Evolutionary conservation across 2,113 vertebrate genomes (phyloP).

Genomic region (Prunella fulvescens): DNA sequence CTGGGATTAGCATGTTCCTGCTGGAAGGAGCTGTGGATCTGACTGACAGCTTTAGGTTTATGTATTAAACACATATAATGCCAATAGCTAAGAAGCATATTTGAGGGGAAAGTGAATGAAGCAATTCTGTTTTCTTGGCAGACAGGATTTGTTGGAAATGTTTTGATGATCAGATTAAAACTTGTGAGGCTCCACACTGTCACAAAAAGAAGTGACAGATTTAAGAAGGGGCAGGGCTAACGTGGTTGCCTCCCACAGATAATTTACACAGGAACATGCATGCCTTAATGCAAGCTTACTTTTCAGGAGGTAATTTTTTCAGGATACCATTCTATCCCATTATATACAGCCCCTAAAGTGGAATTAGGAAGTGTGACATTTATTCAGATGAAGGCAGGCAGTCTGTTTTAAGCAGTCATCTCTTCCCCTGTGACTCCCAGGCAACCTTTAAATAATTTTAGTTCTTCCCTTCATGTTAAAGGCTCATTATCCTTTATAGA

Average conservation of each 20-base stretch:
- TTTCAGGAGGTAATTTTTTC: neutral
- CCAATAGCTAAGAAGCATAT: neutral
- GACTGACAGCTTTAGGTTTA: neutral
- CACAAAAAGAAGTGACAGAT: neutral
- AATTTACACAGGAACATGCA: neutral
- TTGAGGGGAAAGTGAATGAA: neutral
- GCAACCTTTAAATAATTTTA: slow-evolving; percentile 53
- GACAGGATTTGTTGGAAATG: neutral
- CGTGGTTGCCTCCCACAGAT: neutral
- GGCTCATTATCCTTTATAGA: slow-evolving; percentile 35
- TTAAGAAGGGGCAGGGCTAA: neutral
- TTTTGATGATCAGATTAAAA: slow-evolving; percentile 14
- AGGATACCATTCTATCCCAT: neutral
- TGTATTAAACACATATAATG: neutral
- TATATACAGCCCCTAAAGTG: slow-evolving; percentile 1
- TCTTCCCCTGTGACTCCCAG: slow-evolving; percentile 30
- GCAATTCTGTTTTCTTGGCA: neutral
- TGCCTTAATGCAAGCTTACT: neutral
- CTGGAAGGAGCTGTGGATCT: neutral
- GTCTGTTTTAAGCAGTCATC: slow-evolving; percentile 8
- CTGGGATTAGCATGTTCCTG: neutral
- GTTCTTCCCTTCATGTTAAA: slow-evolving; percentile 42
- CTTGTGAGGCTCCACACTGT: neutral
- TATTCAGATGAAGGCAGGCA: slow-evolving; percentile 35
- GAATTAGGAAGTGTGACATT: slow-evolving; percentile 37